Conservation (phyloP, 2,797 vertebrate species). For the Ambastaia sidthimunki region DNA sequence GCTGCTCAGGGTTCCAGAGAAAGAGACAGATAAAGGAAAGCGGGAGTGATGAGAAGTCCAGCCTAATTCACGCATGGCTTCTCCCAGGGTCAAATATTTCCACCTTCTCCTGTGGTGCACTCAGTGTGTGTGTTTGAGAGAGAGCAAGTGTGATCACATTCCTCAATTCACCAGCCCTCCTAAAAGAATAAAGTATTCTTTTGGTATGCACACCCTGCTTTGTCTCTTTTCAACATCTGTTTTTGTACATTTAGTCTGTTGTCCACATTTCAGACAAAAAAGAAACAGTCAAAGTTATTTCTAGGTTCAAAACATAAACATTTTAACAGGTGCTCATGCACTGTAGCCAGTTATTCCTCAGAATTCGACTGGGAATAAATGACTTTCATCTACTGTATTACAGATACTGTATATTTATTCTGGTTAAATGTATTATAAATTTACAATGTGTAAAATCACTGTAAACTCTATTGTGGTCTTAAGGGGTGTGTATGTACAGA, state of each 20-base stretch:
- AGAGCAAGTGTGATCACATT: slow-evolving; percentile 32
- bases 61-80: slow-evolving; percentile 22
- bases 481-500: not conserved
- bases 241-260: slow-evolving; percentile 29
- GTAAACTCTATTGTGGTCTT: not conserved
- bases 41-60: slow-evolving; percentile 21
- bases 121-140: not conserved
- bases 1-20: not conserved
- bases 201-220: slow-evolving; percentile 29
- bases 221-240: slow-evolving; percentile 36
- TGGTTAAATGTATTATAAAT: not conserved
- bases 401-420: slow-evolving; percentile 3
- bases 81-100: slow-evolving; percentile 47
- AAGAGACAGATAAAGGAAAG: not conserved
- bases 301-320: slow-evolving; percentile 24
- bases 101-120: slow-evolving; percentile 15
- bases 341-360: slow-evolving; percentile 18
- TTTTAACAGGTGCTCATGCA: slow-evolving; percentile 38
- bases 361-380: slow-evolving; percentile 17
- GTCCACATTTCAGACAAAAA: slow-evolving; percentile 33
- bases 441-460: slow-evolving; percentile 13
- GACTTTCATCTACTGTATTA: slow-evolving; percentile 1
- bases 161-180: slow-evolving; percentile 15
- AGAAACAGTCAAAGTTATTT: slow-evolving; percentile 21
- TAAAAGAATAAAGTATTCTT: slow-evolving; percentile 25